Evolutionary conservation across 2,113 vertebrate genomes (phyloP).

Genomic region (Pavo muticus): DNA sequence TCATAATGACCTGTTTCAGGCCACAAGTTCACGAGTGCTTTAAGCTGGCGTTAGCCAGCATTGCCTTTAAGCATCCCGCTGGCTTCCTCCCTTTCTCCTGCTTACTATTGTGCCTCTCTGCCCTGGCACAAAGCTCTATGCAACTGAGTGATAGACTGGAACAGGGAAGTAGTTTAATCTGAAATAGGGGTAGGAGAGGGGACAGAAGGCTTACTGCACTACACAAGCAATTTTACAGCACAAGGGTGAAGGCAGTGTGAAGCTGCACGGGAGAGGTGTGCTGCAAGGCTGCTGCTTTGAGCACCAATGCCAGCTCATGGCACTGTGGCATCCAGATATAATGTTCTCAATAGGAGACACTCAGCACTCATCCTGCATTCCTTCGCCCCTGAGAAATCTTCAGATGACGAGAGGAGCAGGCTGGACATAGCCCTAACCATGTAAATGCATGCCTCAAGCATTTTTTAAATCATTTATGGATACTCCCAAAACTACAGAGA

Average conservation of each 20-base stretch:
- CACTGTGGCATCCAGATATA: fast-evolving
- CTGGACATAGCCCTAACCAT: background rate
- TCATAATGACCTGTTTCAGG: background rate
- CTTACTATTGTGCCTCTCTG: background rate
- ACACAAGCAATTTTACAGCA: background rate
- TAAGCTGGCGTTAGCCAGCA: background rate
- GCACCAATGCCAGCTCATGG: background rate
- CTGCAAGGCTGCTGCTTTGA: background rate
- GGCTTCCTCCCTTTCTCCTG: background rate
- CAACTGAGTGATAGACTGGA: background rate
- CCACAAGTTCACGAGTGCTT: background rate
- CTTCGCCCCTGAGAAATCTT: background rate
- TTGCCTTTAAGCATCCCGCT: background rate
- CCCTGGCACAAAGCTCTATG: background rate
- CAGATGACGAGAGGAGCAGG: background rate
- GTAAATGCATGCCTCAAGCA: background rate
- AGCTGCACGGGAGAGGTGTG: background rate
- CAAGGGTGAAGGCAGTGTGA: background rate
- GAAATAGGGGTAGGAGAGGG: background rate
- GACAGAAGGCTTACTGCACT: background rate
- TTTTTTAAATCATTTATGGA: background rate
- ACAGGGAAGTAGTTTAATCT: background rate
- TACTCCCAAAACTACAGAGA: background rate
- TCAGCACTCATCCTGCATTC: background rate
- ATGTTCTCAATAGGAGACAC: background rate